Conservation (phyloP, 2,113 vertebrate genomes). For the Gambusia affinis region DNA sequence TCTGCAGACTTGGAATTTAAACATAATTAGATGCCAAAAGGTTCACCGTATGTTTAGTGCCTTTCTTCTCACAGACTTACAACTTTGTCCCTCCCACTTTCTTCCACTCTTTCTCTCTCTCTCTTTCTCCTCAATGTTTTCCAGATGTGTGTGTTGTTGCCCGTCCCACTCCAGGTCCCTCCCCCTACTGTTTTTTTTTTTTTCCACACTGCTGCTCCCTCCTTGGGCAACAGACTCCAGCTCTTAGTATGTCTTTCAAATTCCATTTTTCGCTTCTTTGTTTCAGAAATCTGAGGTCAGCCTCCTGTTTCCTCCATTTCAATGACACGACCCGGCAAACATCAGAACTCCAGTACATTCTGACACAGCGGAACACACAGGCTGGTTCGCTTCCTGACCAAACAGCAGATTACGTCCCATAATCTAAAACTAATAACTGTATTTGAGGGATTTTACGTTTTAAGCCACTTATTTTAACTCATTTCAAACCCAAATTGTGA, state of each 20-base stretch:
- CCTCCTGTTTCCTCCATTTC: neutral
- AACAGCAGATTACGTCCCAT: neutral
- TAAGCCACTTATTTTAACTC: neutral
- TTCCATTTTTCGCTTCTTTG: constrained; percentile 17
- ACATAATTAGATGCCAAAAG: constrained; percentile 1
- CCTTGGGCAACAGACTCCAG: constrained; percentile 23
- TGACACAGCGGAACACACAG: neutral
- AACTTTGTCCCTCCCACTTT: constrained; percentile 4
- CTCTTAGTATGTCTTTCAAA: constrained; percentile 6
- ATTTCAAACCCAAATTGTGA: neutral
- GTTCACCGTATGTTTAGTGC: constrained; percentile 7
- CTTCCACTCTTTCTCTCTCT: constrained; percentile 4
- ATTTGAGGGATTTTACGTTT: neutral
- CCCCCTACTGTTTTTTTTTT: constrained; percentile 25
- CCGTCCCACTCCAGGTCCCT: constrained; percentile 21
- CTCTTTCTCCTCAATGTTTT: constrained; percentile 55
- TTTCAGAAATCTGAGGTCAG: constrained; percentile 7
- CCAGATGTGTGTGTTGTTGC: constrained; percentile 74
- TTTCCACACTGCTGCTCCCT: constrained; percentile 26
- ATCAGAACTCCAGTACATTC: neutral
- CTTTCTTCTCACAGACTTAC: constrained; percentile 3
- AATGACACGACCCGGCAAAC: neutral
- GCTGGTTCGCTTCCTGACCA: neutral
- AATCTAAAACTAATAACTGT: neutral
- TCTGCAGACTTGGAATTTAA: neutral